Conservation (phyloP, 35 echinoderm and acorn worm genomes). For the Acanthaster planci region DNA sequence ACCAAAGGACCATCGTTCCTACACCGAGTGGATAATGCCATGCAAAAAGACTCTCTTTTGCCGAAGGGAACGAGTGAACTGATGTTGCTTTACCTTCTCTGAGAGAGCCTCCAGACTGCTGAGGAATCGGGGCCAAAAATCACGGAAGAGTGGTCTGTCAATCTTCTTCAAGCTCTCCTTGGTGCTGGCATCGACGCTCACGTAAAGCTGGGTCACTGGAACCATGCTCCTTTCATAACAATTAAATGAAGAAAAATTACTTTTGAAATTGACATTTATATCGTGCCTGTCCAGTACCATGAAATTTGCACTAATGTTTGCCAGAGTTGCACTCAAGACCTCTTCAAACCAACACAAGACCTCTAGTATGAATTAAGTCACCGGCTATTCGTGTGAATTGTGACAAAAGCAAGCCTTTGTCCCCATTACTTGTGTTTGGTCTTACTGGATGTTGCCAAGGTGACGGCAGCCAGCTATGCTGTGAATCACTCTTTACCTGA, state of each 20-base stretch:
- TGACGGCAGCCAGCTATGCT: no score
- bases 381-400: no score
- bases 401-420: conserved; percentile 6
- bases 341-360: no score
- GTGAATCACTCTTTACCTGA: conserved; percentile 55
- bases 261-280: no score
- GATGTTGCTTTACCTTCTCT: conserved; percentile 66
- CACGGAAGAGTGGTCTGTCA: conserved; percentile 90
- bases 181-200: conserved; percentile 97
- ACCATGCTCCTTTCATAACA: conserved; percentile 55
- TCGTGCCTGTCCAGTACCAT: no score
- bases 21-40: neutral
- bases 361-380: no score
- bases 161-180: conserved; percentile 98
- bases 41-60: no score
- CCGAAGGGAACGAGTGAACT: neutral
- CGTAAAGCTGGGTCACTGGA: conserved; percentile 94
- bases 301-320: no score
- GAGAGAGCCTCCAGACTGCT: conserved; percentile 85
- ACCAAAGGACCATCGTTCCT: no score
- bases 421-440: no score
- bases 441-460: no score
- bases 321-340: no score
- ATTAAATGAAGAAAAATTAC: neutral
- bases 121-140: conserved; percentile 96